Percentiles rank a stretch among this genome's conserved stretches.
Conservation (phyloP, 2,797 vertebrate species). For the Alca torda region DNA sequence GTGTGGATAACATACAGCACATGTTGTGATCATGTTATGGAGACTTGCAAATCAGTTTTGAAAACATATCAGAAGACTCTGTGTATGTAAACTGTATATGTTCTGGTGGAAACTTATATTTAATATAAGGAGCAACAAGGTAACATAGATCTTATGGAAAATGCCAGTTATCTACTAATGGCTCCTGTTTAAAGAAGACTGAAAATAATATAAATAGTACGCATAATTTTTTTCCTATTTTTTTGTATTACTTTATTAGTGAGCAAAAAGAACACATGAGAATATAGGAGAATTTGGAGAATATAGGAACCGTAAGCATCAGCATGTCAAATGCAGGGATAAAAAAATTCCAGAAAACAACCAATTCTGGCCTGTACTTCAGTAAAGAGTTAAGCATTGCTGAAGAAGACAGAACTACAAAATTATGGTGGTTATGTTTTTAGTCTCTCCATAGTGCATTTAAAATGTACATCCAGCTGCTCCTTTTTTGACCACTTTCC, state of each 20-base stretch:
- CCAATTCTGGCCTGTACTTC: neutral
- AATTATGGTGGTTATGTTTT: neutral
- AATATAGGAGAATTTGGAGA: neutral
- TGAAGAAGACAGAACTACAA: neutral
- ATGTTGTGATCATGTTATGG: neutral
- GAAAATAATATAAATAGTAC: neutral
- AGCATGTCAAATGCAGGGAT: neutral
- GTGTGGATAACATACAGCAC: neutral
- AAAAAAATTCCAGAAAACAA: neutral
- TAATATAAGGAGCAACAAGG: neutral
- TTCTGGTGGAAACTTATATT: neutral
- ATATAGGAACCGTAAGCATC: neutral
- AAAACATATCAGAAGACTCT: neutral
- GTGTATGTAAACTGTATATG: neutral
- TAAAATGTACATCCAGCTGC: neutral
- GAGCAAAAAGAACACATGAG: neutral
- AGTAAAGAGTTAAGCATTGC: neutral
- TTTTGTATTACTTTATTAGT: neutral
- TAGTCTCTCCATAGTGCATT: neutral
- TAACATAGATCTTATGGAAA: neutral
- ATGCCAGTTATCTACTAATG: neutral
- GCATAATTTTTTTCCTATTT: neutral
- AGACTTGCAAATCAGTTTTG: neutral
- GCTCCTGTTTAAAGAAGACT: neutral
- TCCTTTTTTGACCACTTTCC: neutral